Evolutionary conservation across 2,888 invertebrate genomes (phyloP), one percentile per base, ranked within the genome.

Genomic region (Copidosoma aretas): DNA sequence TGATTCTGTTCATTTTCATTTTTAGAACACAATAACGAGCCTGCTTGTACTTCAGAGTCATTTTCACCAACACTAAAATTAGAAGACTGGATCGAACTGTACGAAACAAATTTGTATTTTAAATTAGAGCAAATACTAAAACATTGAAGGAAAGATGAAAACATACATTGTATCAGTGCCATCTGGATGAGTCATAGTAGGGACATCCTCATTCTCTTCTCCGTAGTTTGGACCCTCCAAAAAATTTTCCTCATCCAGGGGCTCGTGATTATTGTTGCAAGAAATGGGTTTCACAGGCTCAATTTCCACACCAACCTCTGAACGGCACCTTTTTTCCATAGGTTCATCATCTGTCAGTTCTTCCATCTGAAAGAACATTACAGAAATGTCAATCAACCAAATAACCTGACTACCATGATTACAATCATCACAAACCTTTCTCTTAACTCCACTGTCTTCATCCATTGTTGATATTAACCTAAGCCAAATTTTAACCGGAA

Each of bases 401-500:
- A 43, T 32, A 17, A 49, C 56, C 46, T 24, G 15, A 56, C 24
- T 19, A 10, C 1, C 15, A 39, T 49, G 24, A 19, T 54, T 19
- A 43, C 21, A 52, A 14, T 1, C 22, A 1, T 65, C 43, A 60
- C 22, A 56, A 66, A 79, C 79, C 71, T 77, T 76, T 68, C 79
- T 75, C 63, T 79, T 77, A 57, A 59, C 71, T 12, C 70, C 66
- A 41, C 71, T 69, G 69, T 73, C 70, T 5, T 17, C 68, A 5
- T 70, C 70, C 21, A 73, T 51, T 8, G 67, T 43, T 10, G 71
- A 67, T 43, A 76, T 65, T 41, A 80, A 54, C 73, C 77, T 80
- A 68, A 79, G 76, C 77, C 78, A 79, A 71, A 76, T 77, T 73
- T 74, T 76, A 51, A 76, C 66, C 17, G 74, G 74, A 49, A 76